A percentile compares a stretch with the other conserved stretches of the same genome.
Evolutionary conservation across 2,888 invertebrate species (phyloP).

Genomic region (Ferrisia virgata): DNA sequence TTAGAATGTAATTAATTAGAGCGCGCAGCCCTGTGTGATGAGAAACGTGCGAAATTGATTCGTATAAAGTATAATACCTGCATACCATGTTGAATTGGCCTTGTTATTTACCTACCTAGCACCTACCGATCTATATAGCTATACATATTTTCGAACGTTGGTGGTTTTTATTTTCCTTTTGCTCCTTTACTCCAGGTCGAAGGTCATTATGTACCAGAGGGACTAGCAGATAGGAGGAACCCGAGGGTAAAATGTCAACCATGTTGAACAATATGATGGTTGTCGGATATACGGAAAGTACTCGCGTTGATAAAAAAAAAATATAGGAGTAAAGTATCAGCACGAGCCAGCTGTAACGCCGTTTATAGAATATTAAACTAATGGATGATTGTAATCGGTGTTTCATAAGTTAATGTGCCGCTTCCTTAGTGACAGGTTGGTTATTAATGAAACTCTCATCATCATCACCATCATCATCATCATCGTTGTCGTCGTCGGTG

Average conservation of each 20-base stretch:
- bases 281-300: constrained; percentile 5
- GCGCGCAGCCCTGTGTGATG: neutral
- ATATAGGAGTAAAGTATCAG: neutral
- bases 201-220: neutral
- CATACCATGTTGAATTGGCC: neutral
- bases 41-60: constrained; percentile 10
- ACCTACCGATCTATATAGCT: no score
- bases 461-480: neutral
- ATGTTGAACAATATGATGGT: constrained; percentile 15
- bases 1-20: constrained; percentile 14
- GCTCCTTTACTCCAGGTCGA: neutral
- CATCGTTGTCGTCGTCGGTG: neutral
- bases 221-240: neutral
- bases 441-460: constrained; percentile 30
- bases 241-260: constrained; percentile 7
- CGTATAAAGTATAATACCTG: neutral
- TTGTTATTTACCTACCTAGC: neutral
- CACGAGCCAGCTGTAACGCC: neutral
- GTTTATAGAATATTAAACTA: constrained; percentile 31
- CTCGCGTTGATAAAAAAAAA: neutral
- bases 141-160: neutral
- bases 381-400: constrained; percentile 29
- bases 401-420: constrained; percentile 31
- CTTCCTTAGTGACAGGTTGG: constrained; percentile 31
- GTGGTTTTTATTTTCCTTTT: neutral